Percentiles rank a stretch among this genome's conserved stretches.
These are phyloP conservation scores for Ichneumoninae sp. DNA, from an alignment of 2,888 invertebrate genomes.

Conservation along the genomic window DNA sequence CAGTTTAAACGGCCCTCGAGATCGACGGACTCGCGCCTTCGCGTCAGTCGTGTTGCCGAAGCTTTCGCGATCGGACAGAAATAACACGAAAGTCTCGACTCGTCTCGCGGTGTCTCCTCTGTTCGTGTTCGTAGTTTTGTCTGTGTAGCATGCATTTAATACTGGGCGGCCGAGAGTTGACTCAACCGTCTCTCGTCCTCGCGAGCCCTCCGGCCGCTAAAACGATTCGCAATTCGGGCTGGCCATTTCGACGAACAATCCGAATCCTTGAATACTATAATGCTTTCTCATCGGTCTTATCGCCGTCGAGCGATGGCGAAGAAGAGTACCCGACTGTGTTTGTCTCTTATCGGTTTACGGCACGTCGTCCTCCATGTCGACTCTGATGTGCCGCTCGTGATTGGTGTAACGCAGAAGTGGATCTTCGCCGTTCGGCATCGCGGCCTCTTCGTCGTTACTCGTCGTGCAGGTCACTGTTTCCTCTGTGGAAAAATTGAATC, in stretches of 20 bases:
- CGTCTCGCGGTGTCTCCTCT: neutral
- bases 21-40: constrained; percentile 34
- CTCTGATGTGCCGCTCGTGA: constrained; percentile 79
- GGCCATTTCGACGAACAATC: constrained; percentile 2
- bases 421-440: constrained; percentile 76
- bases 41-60: constrained; percentile 19
- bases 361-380: constrained; percentile 69
- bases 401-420: constrained; percentile 82
- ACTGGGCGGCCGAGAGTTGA: constrained; percentile 53
- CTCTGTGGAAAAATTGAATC: constrained; percentile 68
- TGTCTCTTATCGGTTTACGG: constrained; percentile 45
- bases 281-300: constrained; percentile 42
- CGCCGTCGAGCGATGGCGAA: constrained; percentile 20
- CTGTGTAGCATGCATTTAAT: constrained; percentile 57
- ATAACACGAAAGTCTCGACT: constrained; percentile 21
- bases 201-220: constrained; percentile 38
- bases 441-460: constrained; percentile 79
- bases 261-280: constrained; percentile 66
- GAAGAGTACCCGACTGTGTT: neutral
- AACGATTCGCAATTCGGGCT: constrained; percentile 35
- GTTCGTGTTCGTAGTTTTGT: constrained; percentile 23
- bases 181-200: neutral
- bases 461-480: constrained; percentile 77
- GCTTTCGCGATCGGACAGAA: constrained; percentile 14
- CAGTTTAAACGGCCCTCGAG: constrained; percentile 16